Percentiles rank a stretch among this genome's conserved stretches.
Evolutionary conservation across 1,140 invertebrate genomes (phyloP).

Genomic region (Drosophila azteca): DNA sequence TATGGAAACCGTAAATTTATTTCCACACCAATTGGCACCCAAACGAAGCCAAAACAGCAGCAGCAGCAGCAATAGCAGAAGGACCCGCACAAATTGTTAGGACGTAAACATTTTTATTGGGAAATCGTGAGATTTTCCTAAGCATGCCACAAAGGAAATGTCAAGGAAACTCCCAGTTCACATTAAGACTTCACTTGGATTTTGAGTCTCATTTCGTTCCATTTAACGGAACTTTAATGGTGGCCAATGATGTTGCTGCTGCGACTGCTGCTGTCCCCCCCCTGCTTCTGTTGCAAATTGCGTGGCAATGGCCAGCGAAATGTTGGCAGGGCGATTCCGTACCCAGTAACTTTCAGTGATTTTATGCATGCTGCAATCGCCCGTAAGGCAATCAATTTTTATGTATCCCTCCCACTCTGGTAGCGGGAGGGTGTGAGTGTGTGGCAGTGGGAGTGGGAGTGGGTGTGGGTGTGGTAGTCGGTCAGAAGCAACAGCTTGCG

Average conservation of each 20-base stretch:
- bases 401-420: constrained; percentile 9
- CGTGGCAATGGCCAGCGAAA: constrained; percentile 53
- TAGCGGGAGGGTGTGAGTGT: too few relatives aligned
- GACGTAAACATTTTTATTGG: constrained; percentile 23
- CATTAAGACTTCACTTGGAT: neutral
- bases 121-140: constrained; percentile 32
- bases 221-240: constrained; percentile 46
- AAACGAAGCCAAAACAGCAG: constrained; percentile 2
- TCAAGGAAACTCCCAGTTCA: constrained; percentile 28
- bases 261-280: neutral
- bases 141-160: too few relatives aligned
- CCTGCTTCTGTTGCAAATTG: constrained; percentile 38
- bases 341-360: constrained; percentile 3
- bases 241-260: constrained; percentile 29
- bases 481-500: constrained; percentile 41
- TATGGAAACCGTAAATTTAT: constrained; percentile 49
- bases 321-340: neutral
- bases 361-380: constrained; percentile 57
- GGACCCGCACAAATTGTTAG: neutral
- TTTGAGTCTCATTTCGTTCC: constrained; percentile 18
- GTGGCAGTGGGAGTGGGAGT: too few relatives aligned
- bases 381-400: constrained; percentile 66
- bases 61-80: neutral
- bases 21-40: constrained; percentile 41
- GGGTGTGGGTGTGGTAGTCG: too few relatives aligned